Evolutionary conservation across 2,113 vertebrate species (phyloP).

Genomic region (Notothenia rossii): DNA sequence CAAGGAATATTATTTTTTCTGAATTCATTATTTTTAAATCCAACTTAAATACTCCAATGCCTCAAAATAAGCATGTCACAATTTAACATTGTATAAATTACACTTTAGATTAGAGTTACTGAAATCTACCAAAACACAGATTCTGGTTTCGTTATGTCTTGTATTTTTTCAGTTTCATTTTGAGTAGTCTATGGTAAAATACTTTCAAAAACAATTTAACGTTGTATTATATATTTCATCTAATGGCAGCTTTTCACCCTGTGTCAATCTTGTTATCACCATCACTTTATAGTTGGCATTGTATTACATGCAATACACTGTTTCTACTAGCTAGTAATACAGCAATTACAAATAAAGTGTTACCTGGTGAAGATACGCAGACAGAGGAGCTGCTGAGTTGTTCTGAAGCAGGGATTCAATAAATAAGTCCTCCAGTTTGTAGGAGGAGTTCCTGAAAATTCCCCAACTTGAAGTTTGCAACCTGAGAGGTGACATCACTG

Average conservation of each 20-base stretch:
- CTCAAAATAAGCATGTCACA: not conserved
- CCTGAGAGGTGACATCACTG: constrained; percentile 54
- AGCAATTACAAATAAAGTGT: constrained; percentile 22
- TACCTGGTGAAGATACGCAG: constrained; percentile 70
- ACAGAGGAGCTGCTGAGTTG: constrained; percentile 32
- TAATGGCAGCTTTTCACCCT: not conserved
- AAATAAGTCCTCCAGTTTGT: constrained; percentile 37
- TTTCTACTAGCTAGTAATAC: not conserved
- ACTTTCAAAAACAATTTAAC: not conserved
- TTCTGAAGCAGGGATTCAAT: constrained; percentile 41
- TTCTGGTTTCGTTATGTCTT: not conserved
- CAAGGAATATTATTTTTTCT: not conserved
- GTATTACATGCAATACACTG: not conserved
- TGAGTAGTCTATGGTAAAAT: not conserved
- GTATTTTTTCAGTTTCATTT: not conserved
- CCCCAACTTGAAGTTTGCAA: not conserved
- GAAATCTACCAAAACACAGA: not conserved
- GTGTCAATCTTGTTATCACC: not conserved
- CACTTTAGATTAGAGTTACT: not conserved
- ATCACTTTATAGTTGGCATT: not conserved
- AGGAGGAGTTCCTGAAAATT: constrained; percentile 73
- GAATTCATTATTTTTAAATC: not conserved
- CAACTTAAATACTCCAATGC: not conserved
- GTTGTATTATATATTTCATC: not conserved
- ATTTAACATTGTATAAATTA: too few relatives aligned